phyloP scores from a whole-genome alignment of 2,888 invertebrate species.

The Drosophila nigricruria region DNA sequence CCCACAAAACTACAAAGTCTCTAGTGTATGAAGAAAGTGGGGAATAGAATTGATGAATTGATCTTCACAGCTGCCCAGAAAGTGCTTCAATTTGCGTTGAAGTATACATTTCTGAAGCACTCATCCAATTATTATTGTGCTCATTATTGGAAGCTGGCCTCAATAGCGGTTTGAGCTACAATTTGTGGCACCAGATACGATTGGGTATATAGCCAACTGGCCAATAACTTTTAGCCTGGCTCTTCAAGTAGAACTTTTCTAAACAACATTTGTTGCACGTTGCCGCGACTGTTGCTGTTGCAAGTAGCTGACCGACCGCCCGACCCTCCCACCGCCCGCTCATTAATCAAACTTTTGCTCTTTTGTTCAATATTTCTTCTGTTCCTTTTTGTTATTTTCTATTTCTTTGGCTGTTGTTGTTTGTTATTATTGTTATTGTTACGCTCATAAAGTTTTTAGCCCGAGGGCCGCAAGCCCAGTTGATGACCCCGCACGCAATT shows the following conservation, averaged over 20 bases:
- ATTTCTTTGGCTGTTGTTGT: slow-evolving; percentile 37
- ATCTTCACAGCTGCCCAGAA: slow-evolving; percentile 17
- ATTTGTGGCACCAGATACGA: slow-evolving; percentile 27
- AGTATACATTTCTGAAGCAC: slow-evolving; percentile 28
- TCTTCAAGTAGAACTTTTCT: slow-evolving; percentile 29
- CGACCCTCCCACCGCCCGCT: slow-evolving; percentile 14
- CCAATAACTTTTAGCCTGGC: slow-evolving; percentile 17
- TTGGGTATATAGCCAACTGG: slow-evolving; percentile 14
- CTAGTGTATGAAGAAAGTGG: slow-evolving; percentile 6
- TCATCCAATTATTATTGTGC: slow-evolving; percentile 28
- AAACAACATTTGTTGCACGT: slow-evolving; percentile 20
- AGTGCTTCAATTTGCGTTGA: slow-evolving; percentile 26
- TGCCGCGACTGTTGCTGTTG: background rate
- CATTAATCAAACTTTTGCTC: slow-evolving; percentile 56
- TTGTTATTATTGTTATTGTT: slow-evolving; percentile 58
- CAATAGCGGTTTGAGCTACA: slow-evolving; percentile 25
- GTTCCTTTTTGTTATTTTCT: slow-evolving; percentile 31
- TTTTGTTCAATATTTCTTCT: slow-evolving; percentile 45
- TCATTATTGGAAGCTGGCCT: slow-evolving; percentile 33
- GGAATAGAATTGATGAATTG: slow-evolving; percentile 13
- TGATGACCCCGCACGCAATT: slow-evolving; percentile 62
- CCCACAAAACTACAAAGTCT: slow-evolving; percentile 16
- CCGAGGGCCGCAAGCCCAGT: slow-evolving; percentile 28
- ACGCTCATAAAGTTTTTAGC: slow-evolving; percentile 52
- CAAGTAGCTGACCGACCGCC: slow-evolving; percentile 1